Evolutionary conservation across 2,888 invertebrate genomes (phyloP).

Genomic region (Drosophila siamana): DNA sequence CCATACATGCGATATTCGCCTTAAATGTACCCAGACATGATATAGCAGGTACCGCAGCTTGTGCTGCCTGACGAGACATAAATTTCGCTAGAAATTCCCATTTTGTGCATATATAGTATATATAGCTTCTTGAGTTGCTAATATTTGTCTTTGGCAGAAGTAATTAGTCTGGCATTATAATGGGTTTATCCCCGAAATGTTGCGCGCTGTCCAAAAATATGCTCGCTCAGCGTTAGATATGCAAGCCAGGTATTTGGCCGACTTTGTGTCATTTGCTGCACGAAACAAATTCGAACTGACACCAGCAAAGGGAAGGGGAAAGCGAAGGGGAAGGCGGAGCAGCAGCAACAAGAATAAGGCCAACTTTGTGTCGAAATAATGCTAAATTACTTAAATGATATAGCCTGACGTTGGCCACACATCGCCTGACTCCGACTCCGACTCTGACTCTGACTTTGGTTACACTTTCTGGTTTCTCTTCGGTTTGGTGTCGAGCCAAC

Average conservation of each 20-base stretch:
- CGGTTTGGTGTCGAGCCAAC: conserved; percentile 31
- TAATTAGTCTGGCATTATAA: conserved; percentile 47
- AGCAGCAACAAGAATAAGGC: conserved; percentile 17
- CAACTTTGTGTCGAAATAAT: conserved; percentile 60
- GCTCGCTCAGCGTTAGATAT: conserved; percentile 8
- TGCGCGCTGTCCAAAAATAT: conserved; percentile 4
- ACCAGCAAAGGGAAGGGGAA: conserved; percentile 4
- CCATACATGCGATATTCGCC: conserved; percentile 51
- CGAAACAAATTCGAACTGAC: conserved; percentile 51
- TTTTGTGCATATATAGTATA: not conserved
- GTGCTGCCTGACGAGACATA: conserved; percentile 12
- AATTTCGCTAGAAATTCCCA: conserved; percentile 6
- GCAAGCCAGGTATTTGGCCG: conserved; percentile 26
- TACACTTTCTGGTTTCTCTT: conserved; percentile 19
- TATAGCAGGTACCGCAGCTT: conserved; percentile 24
- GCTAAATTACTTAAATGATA: conserved; percentile 56
- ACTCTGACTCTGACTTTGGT: conserved; percentile 20
- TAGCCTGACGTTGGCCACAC: conserved; percentile 44
- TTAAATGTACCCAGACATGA: conserved; percentile 48
- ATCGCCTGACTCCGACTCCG: conserved; percentile 34
- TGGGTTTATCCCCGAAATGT: conserved; percentile 38
- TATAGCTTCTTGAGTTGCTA: conserved; percentile 2
- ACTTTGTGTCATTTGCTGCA: conserved; percentile 54
- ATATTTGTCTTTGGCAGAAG: conserved; percentile 8
- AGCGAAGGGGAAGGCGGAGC: not conserved